These are phyloP conservation scores for Lucinisca nassula DNA, from an alignment of 2,888 invertebrate species.

Conservation along the genomic window DNA sequence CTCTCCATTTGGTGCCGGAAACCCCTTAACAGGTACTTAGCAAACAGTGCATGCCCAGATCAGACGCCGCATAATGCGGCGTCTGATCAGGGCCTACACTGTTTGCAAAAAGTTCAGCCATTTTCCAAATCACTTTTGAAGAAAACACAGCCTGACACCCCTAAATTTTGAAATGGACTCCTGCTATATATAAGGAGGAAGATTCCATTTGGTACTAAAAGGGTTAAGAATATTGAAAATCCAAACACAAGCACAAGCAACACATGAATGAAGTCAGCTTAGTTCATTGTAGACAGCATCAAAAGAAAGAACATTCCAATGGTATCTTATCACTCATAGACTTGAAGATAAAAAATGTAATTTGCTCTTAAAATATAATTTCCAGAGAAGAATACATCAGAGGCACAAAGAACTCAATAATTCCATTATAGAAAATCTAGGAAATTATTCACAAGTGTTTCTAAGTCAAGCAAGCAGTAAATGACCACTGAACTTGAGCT, in stretches of 20 bases:
- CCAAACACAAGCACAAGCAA: not conserved
- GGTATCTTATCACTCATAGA: slow-evolving; percentile 2
- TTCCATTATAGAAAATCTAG: not conserved
- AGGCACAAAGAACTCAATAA: not conserved
- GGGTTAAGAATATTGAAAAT: no score
- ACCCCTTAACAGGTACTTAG: no score
- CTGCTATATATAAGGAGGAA: no score
- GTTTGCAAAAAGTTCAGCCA: no score
- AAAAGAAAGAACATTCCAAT: slow-evolving; percentile 4
- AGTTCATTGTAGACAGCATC: not conserved
- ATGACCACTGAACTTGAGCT: not conserved
- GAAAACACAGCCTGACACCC: no score
- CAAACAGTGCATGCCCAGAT: no score
- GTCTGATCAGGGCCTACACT: no score
- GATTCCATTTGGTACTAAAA: no score
- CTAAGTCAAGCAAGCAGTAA: not conserved
- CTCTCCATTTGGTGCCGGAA: no score
- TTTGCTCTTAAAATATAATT: slow-evolving; percentile 11
- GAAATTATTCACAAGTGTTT: not conserved
- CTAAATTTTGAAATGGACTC: no score
- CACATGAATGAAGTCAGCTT: not conserved
- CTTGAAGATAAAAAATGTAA: slow-evolving; percentile 8
- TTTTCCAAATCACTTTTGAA: no score
- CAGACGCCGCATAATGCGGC: no score
- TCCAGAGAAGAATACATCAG: not conserved